phyloP scores from a whole-genome alignment of 2,113 vertebrate genomes.

The Notechis scutatus region DNA sequence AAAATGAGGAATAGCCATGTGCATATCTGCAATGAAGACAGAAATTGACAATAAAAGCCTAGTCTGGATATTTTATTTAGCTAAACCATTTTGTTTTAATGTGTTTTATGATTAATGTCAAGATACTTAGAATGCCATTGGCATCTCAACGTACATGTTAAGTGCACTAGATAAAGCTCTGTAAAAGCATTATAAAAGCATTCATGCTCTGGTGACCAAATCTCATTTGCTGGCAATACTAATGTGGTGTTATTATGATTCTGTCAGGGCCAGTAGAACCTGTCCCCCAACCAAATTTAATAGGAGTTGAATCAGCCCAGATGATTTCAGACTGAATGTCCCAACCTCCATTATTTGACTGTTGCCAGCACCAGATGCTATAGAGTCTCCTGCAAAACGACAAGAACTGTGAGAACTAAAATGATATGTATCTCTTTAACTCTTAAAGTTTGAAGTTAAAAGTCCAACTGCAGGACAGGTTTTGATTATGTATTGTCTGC shows the following conservation, averaged over 20 bases:
- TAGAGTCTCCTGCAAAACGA: background rate
- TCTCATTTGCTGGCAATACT: background rate
- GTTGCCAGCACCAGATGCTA: conserved; percentile 5
- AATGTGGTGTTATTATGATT: conserved; percentile 19
- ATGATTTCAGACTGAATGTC: background rate
- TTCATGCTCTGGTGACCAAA: background rate
- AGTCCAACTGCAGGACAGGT: background rate
- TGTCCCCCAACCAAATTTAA: background rate
- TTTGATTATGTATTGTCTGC: background rate
- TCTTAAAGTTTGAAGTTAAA: background rate
- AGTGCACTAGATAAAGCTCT: conserved; percentile 20
- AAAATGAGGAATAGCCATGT: background rate
- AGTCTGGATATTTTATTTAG: conserved; percentile 1
- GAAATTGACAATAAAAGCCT: conserved; percentile 1
- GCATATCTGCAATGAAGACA: background rate
- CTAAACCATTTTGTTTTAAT: background rate
- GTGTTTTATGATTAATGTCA: conserved; percentile 1
- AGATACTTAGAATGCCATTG: conserved; percentile 1
- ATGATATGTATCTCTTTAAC: background rate
- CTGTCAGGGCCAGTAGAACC: background rate
- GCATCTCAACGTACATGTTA: conserved; percentile 18
- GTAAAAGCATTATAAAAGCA: conserved; percentile 3
- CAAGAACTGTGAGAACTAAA: background rate
- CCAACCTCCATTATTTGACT: background rate
- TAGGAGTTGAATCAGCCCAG: background rate